Base-by-base conservation (phyloP, 2,888 invertebrate genomes). In the Eristalis intricaria region DNA sequence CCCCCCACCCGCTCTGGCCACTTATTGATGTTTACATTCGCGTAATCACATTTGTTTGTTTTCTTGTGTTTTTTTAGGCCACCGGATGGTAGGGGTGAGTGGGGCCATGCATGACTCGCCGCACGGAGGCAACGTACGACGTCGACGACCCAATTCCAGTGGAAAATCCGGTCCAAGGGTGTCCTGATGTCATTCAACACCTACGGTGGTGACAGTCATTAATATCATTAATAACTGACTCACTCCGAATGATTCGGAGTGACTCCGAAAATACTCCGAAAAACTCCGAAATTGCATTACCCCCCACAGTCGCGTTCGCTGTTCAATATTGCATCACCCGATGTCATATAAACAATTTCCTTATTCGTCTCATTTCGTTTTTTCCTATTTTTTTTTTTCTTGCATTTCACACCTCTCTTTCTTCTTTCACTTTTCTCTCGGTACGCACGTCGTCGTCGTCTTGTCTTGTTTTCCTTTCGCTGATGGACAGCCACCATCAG, bases 391-490 rank as follows among this genome's bases (percentile, higher is more conserved):
- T 15, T 38, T 7, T n/a, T 23, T 23, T 32, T n/a, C 22, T 22
- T 61, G 1, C 50, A 38, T 69, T 58, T 40, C 22, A 32, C 60
- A 2, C 11, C 15, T 58, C 13, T 71, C 50, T 8, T 71, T 19
- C 43, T 68, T 82, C 38, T 71, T 66, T 66, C 71, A 79, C 79
- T 73, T 79, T 78, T 79, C 19, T 2, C 19, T 50, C 5, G 19
- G 19, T 50, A 50, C 50, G 19, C 50, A 61, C 40, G 65, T 38
- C 32, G 32, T 32, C 32, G 32, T 32, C 40, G 65, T 38, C 58
- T 70, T 65, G 58, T 65, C 60, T 73, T 79, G 60, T 79, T 79
- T 79, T 79, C 73, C 79, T 79, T 79, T 79, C 79, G 71, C 79
- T 79, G 60, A 79, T 60, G 40, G 58, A 65, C 70, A 32, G 22